Evolutionary conservation across 2,797 vertebrate genomes (phyloP), one percentile per base, ranked within the genome.

Genomic region (Pantherophis vulpinus): DNA sequence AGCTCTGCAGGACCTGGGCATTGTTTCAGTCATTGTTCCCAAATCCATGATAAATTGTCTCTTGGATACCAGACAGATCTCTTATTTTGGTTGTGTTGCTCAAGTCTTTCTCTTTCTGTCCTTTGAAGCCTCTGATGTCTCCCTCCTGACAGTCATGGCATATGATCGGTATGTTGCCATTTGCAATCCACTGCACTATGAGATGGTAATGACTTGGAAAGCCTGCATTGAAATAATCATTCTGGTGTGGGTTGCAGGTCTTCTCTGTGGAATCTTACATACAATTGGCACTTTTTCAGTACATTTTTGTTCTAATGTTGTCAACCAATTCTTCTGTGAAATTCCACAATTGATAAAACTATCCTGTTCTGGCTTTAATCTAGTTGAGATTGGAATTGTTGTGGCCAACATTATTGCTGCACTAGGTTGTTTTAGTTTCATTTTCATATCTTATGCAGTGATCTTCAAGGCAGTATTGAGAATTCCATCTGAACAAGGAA

Each of bases 291-390:
- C 66, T 70, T 70, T 70, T 70, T 70, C n/a, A 70, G 1, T 70
- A 18, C 14, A 1, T 32, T 70, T 70, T 70, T 70, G 66, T 70
- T 70, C 66, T 70, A 18, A 70, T 70, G 66, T 70, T 70, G 66
- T 70, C n/a, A 70, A 70, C 66, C 66, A 70, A n/a, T 32, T 70
- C 27, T 70, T 70, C 6, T 70, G 66, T 32, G 66, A 70, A 70
- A 70, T 92, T 23, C 91, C 91, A 88, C 54, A 88, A 20, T 47
- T 92, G 29, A 27, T 92, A 66, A 92, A 92, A 18, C 66, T 70
- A 32, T 70, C 66, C 14, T 70, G 66, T 32, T 70, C 66, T 18
- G n/a, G 66, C 13, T 70, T 70, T 14, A 70, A 70, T 70, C n/a
- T 70, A 70, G 14, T 70, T 70, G 66, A 70, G n/a, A 2, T 70